Base-by-base conservation (phyloP, 2,797 vertebrate genomes). In the Nothura maculosa region DNA sequence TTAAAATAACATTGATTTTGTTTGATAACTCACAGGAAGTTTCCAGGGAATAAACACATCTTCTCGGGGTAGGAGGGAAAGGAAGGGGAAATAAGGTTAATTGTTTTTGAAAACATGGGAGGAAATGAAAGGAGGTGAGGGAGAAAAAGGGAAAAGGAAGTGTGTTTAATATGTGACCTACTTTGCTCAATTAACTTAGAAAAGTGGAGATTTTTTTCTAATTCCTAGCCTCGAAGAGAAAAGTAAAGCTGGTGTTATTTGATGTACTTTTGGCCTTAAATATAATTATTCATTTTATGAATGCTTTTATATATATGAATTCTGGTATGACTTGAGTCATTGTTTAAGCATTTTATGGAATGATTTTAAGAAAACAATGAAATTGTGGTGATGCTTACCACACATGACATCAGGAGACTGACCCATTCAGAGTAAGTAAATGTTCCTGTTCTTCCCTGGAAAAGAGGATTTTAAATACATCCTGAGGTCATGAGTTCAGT, bases 161-260 rank as follows among this genome's bases (percentile, higher is more conserved):
- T 12, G 2, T 81, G 28, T 63, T 75, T 32, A 63, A n/a, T 10
- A 19, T 6, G 4, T 64, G 22, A 48, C 48, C 43, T 60, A 27
- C 5, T 64, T 57, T 55, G 16, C 4, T 5, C 10, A 64, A 57
- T 68, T 68, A 64, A 68, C 14, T 54, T 43, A 48, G 7, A 70
- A 70, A 78, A 70, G 18, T 43, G 10, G 32, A 68, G 17, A 24
- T 45, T 36, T 48, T 14, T 34, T 16, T 12, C 3, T 8, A 27
- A 1, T 54, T 82, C 7, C 76, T 34, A 64, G 6, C 3, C 11
- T 68, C 7, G 60, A 72, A 63, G 8, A 6, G 3, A 38, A 87
- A 70, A 48, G 52, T 74, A 57, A 3, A 7, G 18, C 1, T 19
- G 25, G 6, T 0, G 1, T 32, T 73, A 21, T 43, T 9, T 2